Conservation (phyloP, 1,140 invertebrate species). For the Mesaphorura yosii region DNA sequence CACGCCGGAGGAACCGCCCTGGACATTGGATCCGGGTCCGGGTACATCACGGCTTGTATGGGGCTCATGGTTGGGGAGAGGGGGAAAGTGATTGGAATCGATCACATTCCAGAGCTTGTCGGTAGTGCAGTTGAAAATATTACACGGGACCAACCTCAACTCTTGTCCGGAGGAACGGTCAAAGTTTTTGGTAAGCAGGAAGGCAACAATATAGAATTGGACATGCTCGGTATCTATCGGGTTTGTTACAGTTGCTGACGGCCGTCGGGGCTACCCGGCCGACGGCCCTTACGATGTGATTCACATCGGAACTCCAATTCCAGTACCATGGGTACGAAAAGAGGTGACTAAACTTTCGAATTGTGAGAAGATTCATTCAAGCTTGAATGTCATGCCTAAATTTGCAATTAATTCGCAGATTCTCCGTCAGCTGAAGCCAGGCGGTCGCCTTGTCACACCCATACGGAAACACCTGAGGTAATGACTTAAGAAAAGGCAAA, state of each 20-base stretch:
- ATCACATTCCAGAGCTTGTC: constrained; percentile 50
- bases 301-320: constrained; percentile 43
- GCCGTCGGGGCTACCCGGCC: constrained; percentile 41
- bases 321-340: too few species aligned
- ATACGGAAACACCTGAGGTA: too few species aligned
- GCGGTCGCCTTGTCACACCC: too few species aligned
- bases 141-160: constrained; percentile 39
- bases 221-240: constrained; percentile 39
- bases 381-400: too few species aligned
- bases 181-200: too few species aligned
- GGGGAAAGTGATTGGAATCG: constrained; percentile 49
- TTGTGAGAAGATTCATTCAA: too few species aligned
- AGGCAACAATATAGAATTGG: constrained; percentile 34
- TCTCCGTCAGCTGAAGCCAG: too few species aligned
- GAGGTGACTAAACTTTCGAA: too few species aligned
- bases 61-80: constrained; percentile 46
- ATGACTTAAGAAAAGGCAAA: too few species aligned
- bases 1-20: constrained; percentile 65
- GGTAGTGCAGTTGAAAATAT: constrained; percentile 44
- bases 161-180: too few species aligned
- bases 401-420: too few species aligned
- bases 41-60: constrained; percentile 52
- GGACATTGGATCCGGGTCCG: constrained; percentile 61
- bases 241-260: constrained; percentile 45
- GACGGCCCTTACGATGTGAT: constrained; percentile 51